phyloP scores from a whole-genome alignment of 2,888 invertebrate species.

The Stictocephala bisonia region DNA sequence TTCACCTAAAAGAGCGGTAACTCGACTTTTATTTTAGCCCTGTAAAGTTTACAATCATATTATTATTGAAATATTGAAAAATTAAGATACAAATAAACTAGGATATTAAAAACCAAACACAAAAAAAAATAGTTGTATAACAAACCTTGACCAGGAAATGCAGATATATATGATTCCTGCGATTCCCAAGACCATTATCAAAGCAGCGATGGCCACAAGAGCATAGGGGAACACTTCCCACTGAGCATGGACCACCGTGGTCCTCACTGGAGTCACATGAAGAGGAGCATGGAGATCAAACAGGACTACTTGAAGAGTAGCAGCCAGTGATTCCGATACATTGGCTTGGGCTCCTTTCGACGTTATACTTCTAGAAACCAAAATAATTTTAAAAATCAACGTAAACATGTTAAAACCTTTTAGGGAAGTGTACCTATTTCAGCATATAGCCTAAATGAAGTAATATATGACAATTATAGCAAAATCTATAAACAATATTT shows the following conservation, averaged over 20 bases:
- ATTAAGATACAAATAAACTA: slow-evolving; percentile 78
- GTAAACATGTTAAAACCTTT: too few relatives aligned
- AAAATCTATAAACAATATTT: too few relatives aligned
- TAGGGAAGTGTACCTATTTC: too few relatives aligned
- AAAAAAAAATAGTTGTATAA: slow-evolving; percentile 61
- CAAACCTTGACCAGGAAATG: slow-evolving; percentile 91
- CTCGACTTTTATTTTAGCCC: too few relatives aligned
- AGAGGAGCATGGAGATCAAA: slow-evolving; percentile 74
- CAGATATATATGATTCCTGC: slow-evolving; percentile 94
- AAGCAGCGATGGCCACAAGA: slow-evolving; percentile 87
- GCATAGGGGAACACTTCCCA: slow-evolving; percentile 89
- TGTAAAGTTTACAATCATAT: too few relatives aligned
- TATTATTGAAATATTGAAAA: too few relatives aligned
- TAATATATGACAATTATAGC: too few relatives aligned
- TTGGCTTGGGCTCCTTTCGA: slow-evolving; percentile 74
- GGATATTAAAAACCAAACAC: slow-evolving; percentile 96
- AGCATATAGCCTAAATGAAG: too few relatives aligned
- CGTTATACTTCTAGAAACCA: slow-evolving; percentile 68
- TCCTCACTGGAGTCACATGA: slow-evolving; percentile 64
- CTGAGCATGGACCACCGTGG: slow-evolving; percentile 67
- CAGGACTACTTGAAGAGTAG: slow-evolving; percentile 73
- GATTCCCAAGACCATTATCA: slow-evolving; percentile 87
- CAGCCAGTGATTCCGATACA: slow-evolving; percentile 76
- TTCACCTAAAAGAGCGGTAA: too few relatives aligned
- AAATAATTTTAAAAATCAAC: too few relatives aligned